Conservation (phyloP, 2,888 invertebrate genomes). For the Ophion costatus region DNA sequence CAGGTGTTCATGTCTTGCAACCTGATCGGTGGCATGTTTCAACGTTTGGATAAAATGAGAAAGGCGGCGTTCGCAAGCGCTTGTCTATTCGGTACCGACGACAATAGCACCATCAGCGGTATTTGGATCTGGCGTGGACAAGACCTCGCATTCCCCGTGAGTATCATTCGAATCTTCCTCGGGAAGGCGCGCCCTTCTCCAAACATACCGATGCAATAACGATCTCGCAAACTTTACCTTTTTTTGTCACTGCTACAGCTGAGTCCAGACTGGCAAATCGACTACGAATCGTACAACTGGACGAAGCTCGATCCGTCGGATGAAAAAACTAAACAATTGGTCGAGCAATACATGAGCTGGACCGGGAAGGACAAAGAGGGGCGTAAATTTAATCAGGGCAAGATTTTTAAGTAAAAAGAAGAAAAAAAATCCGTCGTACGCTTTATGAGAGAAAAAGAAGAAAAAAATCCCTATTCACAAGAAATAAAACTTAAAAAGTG, state of each 20-base stretch:
- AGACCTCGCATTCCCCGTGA: constrained; percentile 93
- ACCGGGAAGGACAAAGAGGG: constrained; percentile 93
- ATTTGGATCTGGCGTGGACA: constrained; percentile 99
- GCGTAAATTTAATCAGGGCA: constrained; percentile 98
- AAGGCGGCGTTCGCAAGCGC: constrained; percentile 98
- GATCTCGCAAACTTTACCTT: neutral
- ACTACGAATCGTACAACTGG: constrained; percentile 98
- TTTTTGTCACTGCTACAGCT: constrained; percentile 84
- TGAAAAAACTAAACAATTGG: constrained; percentile 93
- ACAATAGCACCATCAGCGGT: constrained; percentile 96
- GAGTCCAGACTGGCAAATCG: constrained; percentile 97
- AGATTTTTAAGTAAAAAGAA: constrained; percentile 94
- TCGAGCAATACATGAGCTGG: constrained; percentile 96
- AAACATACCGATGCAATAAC: neutral
- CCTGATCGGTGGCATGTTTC: constrained; percentile 98
- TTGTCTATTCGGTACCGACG: constrained; percentile 96
- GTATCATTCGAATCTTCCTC: constrained; percentile 64
- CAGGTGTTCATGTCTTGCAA: constrained; percentile 98
- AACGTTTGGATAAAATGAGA: constrained; percentile 98
- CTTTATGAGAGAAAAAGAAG: constrained; percentile 68
- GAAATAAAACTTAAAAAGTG: constrained; percentile 72
- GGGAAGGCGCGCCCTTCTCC: neutral
- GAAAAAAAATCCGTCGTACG: constrained; percentile 71
- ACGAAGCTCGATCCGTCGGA: constrained; percentile 93
- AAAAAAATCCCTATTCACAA: constrained; percentile 77